A percentile compares a stretch with the other conserved stretches of the same genome.
Conservation (phyloP, 1,140 invertebrate species). For the Glossosoma conforme region DNA sequence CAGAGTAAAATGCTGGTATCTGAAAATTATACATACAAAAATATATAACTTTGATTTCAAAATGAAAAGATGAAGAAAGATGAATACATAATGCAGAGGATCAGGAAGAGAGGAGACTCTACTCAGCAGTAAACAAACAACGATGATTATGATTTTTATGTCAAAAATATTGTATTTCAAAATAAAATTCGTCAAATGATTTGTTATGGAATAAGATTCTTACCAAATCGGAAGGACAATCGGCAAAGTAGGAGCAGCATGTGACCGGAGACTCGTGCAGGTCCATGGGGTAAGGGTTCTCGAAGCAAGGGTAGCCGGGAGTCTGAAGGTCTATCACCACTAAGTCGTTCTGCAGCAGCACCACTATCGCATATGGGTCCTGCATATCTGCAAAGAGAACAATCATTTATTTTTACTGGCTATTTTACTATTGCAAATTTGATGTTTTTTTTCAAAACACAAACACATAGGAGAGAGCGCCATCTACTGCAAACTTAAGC, state of each 20-base stretch:
- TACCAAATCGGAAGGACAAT: conserved; percentile 96
- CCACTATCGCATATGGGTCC: conserved; percentile 96
- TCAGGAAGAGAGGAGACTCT: no score
- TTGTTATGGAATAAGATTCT: conserved; percentile 53
- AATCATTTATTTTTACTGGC: not conserved
- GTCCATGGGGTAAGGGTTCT: conserved; percentile 99
- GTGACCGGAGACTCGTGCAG: conserved; percentile 97
- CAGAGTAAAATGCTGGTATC: conserved; percentile 82
- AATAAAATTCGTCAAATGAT: conserved; percentile 60
- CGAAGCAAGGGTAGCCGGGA: conserved; percentile 95
- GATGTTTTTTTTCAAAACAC: not conserved
- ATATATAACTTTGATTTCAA: no score
- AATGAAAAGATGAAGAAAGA: no score
- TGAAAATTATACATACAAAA: conserved; percentile 31
- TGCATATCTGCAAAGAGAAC: conserved; percentile 72
- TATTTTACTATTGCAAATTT: conserved; percentile 4
- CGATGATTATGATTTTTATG: no score
- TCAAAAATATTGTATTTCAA: not conserved
- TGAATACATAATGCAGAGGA: no score
- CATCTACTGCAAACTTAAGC: no score
- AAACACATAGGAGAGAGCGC: not conserved
- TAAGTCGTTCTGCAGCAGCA: conserved; percentile 95
- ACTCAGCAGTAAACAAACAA: no score
- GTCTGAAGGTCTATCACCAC: conserved; percentile 95
- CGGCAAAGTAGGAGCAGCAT: conserved; percentile 91